Percentiles rank a stretch among this genome's conserved stretches.
These are phyloP conservation scores for Agrotis exclamationis DNA, from an alignment of 2,888 invertebrate genomes.

Conservation along the genomic window DNA sequence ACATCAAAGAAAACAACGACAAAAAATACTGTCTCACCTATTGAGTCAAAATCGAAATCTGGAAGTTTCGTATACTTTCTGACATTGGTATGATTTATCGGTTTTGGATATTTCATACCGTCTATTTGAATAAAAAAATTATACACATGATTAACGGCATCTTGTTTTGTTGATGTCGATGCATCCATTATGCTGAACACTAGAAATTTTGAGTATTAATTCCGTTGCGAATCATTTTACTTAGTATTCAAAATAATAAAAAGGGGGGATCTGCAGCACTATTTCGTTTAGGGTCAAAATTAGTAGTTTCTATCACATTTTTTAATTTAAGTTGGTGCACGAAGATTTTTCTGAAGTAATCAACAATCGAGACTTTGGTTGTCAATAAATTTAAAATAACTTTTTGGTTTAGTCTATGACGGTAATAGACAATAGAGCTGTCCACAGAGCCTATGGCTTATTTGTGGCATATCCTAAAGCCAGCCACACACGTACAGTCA, in stretches of 20 bases:
- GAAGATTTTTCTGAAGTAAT: constrained; percentile 48
- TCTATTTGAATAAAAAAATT: constrained; percentile 76
- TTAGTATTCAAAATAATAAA: constrained; percentile 25
- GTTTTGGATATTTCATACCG: constrained; percentile 69
- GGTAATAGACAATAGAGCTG: constrained; percentile 7
- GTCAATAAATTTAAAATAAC: constrained; percentile 62
- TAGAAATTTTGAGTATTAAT: constrained; percentile 63
- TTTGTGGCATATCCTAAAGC: no score
- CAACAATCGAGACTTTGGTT: constrained; percentile 43
- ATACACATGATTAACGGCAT: constrained; percentile 74
- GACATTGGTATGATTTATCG: constrained; percentile 76
- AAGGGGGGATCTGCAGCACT: constrained; percentile 39
- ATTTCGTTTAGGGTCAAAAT: constrained; percentile 54
- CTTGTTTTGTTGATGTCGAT: constrained; percentile 78
- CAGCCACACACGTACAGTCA: no score
- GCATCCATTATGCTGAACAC: constrained; percentile 81
- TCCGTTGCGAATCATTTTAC: constrained; percentile 55
- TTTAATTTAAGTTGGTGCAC: constrained; percentile 59
- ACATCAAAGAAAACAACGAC: constrained; percentile 16
- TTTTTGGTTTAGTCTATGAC: constrained; percentile 50
- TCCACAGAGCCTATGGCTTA: constrained; percentile 28
- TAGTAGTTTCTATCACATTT: constrained; percentile 69
- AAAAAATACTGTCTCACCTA: constrained; percentile 73
- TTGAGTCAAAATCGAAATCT: constrained; percentile 77
- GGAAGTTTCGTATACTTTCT: constrained; percentile 86